Evolutionary conservation across 2,113 vertebrate species (phyloP).

Genomic region (Ovis canadensis): DNA sequence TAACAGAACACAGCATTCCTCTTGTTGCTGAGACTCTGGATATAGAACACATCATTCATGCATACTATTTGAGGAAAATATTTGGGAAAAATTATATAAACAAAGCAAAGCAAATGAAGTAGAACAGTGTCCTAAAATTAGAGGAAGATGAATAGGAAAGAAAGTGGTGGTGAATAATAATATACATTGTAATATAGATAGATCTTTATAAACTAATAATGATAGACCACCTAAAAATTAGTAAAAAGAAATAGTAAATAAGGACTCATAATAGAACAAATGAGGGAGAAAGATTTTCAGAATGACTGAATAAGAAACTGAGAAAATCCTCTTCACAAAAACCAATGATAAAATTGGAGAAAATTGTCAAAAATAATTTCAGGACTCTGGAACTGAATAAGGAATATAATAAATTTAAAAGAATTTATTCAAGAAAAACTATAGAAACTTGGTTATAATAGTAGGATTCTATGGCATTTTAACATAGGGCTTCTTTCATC

Average conservation of each 20-base stretch:
- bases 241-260: not conserved
- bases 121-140: not conserved
- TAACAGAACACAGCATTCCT: not conserved
- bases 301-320: not conserved
- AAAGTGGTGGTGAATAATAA: not conserved
- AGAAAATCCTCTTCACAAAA: not conserved
- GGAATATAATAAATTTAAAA: not conserved
- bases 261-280: not conserved
- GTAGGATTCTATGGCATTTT: not conserved
- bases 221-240: not conserved
- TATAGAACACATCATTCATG: not conserved
- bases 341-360: not conserved
- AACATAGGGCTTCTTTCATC: not conserved
- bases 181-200: not conserved
- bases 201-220: not conserved
- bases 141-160: not conserved
- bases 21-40: not conserved
- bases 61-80: not conserved
- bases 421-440: not conserved
- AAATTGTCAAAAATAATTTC: not conserved
- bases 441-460: not conserved
- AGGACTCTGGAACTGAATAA: not conserved
- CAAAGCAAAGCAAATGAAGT: not conserved
- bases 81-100: not conserved
- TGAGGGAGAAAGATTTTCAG: not conserved